Base-by-base conservation (phyloP, 30 jellyfish, hydroid and myxozoan genomes). In the Chrysaora quinquecirrha region DNA sequence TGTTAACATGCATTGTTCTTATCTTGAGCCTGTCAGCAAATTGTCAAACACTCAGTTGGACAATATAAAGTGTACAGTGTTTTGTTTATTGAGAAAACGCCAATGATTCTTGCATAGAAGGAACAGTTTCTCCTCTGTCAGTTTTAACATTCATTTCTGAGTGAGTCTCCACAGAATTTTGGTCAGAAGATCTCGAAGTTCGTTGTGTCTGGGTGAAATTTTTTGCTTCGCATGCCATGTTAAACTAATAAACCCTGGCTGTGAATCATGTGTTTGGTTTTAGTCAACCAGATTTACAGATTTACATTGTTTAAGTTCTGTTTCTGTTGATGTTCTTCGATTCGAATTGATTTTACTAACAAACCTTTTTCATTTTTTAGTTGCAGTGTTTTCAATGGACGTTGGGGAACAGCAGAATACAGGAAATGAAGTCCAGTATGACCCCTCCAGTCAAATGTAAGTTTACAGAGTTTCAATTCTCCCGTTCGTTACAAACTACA, bases 361-460 rank as follows among this genome's bases (percentile, higher is more conserved):
- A n/a, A n/a, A n/a, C n/a, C n/a, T n/a, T n/a, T 60, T 60, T 3
- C 18, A 6, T 38, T 38, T 24, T 62, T 4, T n/a, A 62, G 73
- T 62, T 22, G 73, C 73, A 20, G 48, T 62, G 16, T 62, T 62
- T 32, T 62, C 73, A 0, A 62, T 62, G 73, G 73, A 62, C n/a
- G 46, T 0, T 1, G 24, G n/a, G 24, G 73, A 22, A 32, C 73
- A 62, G 73, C 73, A 19, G 34, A 22, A 22, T 22, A n/a, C 30
- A 23, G 22, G 24, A 20, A 62, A 62, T 62, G 73, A 62, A 18
- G 16, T 62, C 24, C 48, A 62, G 24, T 29, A 19, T 62, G 73
- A 62, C 24, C 73, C 73, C 34, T 10, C 73, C 34, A 21, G 20
- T 32, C 73, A 62, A 22, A 32, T 34, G 73, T 62, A 62, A 62